Evolutionary conservation across 2,797 vertebrate genomes (phyloP).

Genomic region (Pygocentrus nattereri): DNA sequence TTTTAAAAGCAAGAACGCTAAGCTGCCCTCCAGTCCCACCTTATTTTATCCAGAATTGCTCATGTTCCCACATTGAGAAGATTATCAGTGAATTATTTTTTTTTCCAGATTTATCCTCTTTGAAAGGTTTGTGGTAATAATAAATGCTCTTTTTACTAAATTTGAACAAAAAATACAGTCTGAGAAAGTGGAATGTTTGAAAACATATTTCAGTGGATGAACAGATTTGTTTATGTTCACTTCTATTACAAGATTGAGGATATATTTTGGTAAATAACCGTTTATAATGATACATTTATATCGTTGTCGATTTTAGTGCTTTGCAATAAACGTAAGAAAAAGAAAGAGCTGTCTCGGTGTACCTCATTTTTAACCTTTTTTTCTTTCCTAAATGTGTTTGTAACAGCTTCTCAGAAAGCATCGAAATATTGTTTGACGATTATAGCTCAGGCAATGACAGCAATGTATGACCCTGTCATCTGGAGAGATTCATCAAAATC

Average conservation of each 20-base stretch:
- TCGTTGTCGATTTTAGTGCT: neutral
- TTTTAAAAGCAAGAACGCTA: slow-evolving; percentile 81
- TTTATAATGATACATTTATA: neutral
- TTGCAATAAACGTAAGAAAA: neutral
- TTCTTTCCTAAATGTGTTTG: slow-evolving; percentile 25
- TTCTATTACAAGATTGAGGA: neutral
- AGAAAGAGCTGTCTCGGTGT: neutral
- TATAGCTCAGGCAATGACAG: slow-evolving; percentile 58
- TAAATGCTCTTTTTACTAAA: neutral
- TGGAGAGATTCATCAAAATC: slow-evolving; percentile 64
- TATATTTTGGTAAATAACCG: neutral
- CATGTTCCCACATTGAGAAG: neutral
- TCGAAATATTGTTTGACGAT: slow-evolving; percentile 61
- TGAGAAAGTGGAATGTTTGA: too few species aligned
- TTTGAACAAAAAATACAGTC: neutral
- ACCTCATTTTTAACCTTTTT: neutral
- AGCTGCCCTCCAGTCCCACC: slow-evolving; percentile 61
- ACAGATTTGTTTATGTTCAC: neutral
- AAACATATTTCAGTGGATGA: too few species aligned
- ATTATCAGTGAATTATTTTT: neutral
- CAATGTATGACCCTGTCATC: slow-evolving; percentile 59
- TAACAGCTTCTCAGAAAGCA: slow-evolving; percentile 39
- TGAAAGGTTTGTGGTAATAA: neutral
- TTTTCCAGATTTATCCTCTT: neutral
- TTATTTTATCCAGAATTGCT: slow-evolving; percentile 18